Evolutionary conservation across 37 sponge, comb jelly and placozoan species (phyloP), one percentile per base, ranked within the genome.

Genomic region (Spongia lamella): DNA sequence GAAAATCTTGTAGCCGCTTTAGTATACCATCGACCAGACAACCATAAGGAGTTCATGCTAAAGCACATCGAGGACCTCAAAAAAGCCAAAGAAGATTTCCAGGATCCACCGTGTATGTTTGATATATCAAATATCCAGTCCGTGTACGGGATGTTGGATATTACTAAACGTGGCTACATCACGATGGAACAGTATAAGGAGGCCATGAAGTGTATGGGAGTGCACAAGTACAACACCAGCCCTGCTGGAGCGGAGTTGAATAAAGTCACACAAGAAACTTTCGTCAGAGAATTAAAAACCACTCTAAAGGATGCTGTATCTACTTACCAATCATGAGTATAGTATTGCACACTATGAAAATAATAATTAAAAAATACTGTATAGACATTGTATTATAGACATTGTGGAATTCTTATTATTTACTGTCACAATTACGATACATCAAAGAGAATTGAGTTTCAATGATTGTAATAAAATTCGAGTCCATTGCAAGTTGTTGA

Each of bases 111-210:
- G 4, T 69, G 66, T 27, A 76, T 92, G 33, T 37, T 96, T 16
- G 88, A 92, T 53, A 88, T 89, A 34, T 78, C 84, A 7, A 96
- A 96, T 60, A 61, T 96, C 14, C 36, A 57, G 47, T 89, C 93
- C 13, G 64, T 96, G 11, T 96, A 83, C 65, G 70, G 83, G 21
- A 96, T 92, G 97, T 49, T 96, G 72, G 97, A 96, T 74, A 78
- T 89, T 21, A 80, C 90, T 7, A 77, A 78, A 55, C 79, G 67
- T 7, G 97, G 97, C 30, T 61, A 73, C 52, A 92, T 96, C 19
- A 80, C 57, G 27, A 52, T 52, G 15, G 86, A 80, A 49, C 93
- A 96, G 84, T 96, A 96, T 59, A 47, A 75, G 27, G 67, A 78
- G 21, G 93, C 89, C n/a, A 93, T 93, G 93, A 40, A 39, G 30